Evolutionary conservation across 1,140 invertebrate species (phyloP).

Genomic region (Sesamia nonagrioides): DNA sequence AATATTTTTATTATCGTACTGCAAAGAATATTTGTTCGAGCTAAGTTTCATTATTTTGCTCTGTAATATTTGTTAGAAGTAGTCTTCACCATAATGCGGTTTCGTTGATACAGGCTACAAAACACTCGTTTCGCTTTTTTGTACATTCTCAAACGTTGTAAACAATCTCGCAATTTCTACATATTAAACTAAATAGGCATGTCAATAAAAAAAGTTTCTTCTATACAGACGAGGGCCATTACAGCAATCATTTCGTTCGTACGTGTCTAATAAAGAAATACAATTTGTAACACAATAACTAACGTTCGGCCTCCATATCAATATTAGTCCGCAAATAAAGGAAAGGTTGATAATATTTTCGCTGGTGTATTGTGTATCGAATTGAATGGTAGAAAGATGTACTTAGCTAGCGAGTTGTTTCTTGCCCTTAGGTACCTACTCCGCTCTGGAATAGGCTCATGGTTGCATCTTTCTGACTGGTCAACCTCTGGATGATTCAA

Average conservation of each 20-base stretch:
- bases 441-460: too few species aligned
- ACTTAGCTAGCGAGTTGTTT: not conserved
- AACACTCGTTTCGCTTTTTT: not conserved
- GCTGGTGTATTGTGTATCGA: not conserved
- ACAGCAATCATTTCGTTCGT: conserved; percentile 42
- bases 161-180: conserved; percentile 48
- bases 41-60: too few species aligned
- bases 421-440: not conserved
- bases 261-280: conserved; percentile 57
- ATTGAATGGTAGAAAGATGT: not conserved
- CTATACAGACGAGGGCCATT: conserved; percentile 39
- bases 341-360: not conserved
- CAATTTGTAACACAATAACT: conserved; percentile 40
- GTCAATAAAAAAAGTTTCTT: conserved; percentile 53
- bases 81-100: too few species aligned
- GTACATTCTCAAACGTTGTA: not conserved
- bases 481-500: too few species aligned
- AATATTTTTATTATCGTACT: too few species aligned
- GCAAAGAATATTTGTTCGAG: too few species aligned
- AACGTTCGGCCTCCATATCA: conserved; percentile 32
- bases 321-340: conserved; percentile 18
- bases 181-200: conserved; percentile 44
- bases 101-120: too few species aligned
- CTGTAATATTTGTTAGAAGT: too few species aligned
- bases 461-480: too few species aligned